phyloP scores from a whole-genome alignment of 1,140 invertebrate species.

The Archivesica marissinica region DNA sequence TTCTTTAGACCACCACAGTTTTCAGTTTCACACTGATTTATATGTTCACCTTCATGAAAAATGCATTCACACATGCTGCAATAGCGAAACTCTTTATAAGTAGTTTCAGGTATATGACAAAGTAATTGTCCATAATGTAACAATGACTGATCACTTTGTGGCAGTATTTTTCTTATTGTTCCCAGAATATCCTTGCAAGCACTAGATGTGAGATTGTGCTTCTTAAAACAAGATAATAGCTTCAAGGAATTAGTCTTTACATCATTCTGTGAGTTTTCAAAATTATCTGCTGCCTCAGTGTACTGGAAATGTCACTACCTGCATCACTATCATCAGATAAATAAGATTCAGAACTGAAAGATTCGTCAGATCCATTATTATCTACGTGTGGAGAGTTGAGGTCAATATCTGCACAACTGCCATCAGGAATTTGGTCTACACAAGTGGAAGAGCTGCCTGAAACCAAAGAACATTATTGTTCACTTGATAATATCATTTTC shows the following conservation, averaged over 20 bases:
- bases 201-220: constrained; percentile 17
- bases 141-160: background rate
- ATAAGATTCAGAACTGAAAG: too few species aligned
- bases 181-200: constrained; percentile 30
- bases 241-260: background rate
- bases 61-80: constrained; percentile 32
- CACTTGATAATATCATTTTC: too few species aligned
- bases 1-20: background rate
- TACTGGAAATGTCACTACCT: too few species aligned
- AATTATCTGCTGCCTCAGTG: too few species aligned
- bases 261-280: background rate
- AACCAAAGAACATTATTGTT: too few species aligned
- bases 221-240: constrained; percentile 16
- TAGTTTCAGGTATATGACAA: background rate
- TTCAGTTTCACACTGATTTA: constrained; percentile 18
- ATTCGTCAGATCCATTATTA: too few species aligned
- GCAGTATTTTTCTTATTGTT: constrained; percentile 22
- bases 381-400: too few species aligned
- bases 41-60: background rate
- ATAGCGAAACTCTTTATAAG: constrained; percentile 16
- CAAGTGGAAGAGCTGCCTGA: too few species aligned
- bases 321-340: too few species aligned
- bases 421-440: too few species aligned
- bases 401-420: too few species aligned
- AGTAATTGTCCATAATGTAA: constrained; percentile 23